A percentile compares a stretch with the other conserved stretches of the same genome.
These are phyloP conservation scores for Bergia sp. DNA, from an alignment of 92 coral and sea anemone genomes.

Conservation along the genomic window DNA sequence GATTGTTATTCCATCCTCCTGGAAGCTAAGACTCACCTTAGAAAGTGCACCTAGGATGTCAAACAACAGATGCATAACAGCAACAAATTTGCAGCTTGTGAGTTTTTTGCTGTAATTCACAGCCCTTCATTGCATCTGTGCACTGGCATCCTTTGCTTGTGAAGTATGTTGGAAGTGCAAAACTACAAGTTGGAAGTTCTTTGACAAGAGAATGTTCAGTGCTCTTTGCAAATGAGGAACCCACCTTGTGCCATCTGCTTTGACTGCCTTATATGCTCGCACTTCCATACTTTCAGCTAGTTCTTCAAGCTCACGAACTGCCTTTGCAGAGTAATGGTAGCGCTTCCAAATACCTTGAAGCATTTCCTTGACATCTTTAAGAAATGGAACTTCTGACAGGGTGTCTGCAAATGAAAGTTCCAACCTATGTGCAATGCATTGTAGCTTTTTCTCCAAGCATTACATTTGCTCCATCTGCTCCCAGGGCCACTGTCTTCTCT, in stretches of 20 bases:
- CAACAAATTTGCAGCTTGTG: constrained; percentile 41
- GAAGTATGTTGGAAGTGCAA: constrained; percentile 47
- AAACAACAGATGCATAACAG: constrained; percentile 50
- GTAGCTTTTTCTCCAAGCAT: constrained; percentile 53
- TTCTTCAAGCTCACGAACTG: constrained; percentile 49
- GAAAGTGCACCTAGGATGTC: constrained; percentile 45
- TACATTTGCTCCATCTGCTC: constrained; percentile 59
- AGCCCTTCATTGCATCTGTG: constrained; percentile 55
- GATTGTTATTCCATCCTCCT: constrained; percentile 55
- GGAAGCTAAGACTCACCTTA: constrained; percentile 47
- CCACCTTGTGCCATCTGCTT: constrained; percentile 58
- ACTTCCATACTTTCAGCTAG: constrained; percentile 51
- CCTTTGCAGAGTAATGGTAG: constrained; percentile 56
- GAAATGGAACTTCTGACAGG: constrained; percentile 30
- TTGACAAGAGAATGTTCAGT: constrained; percentile 35
- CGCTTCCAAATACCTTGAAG: constrained; percentile 56
- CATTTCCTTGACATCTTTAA: constrained; percentile 56
- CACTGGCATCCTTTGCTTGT: constrained; percentile 53
- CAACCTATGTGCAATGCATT: constrained; percentile 53
- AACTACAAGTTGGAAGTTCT: constrained; percentile 51
- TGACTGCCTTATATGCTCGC: constrained; percentile 46
- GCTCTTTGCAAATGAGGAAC: constrained; percentile 61
- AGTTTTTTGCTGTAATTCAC: too few species aligned
- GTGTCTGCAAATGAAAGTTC: constrained; percentile 61
- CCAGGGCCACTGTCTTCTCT: constrained; percentile 52